phyloP scores from a whole-genome alignment of 2,113 vertebrate species.

The Pelodiscus sinensis region DNA sequence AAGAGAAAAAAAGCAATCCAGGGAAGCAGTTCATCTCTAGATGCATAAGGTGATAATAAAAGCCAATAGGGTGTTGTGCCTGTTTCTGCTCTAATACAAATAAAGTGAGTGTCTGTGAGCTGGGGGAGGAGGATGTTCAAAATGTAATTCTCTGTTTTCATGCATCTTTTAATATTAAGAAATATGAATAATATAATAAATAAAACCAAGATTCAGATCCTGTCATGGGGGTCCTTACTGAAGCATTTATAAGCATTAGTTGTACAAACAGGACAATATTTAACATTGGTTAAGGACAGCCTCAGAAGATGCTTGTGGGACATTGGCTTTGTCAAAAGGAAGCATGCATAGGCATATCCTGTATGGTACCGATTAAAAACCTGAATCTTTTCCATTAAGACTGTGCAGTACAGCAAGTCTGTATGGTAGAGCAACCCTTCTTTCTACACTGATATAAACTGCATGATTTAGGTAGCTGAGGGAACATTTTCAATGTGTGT shows the following conservation, averaged over 20 bases:
- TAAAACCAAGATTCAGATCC: neutral
- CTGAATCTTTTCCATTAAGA: neutral
- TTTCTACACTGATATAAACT: neutral
- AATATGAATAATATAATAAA: conserved; percentile 29
- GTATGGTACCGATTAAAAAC: accelerated
- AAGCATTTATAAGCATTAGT: neutral
- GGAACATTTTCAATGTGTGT: neutral
- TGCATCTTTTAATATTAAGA: neutral
- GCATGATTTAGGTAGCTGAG: neutral
- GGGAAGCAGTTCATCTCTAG: neutral
- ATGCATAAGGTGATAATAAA: accelerated
- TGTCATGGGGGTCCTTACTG: neutral
- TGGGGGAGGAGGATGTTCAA: neutral
- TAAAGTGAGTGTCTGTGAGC: neutral
- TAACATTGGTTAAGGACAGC: neutral
- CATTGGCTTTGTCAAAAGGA: neutral
- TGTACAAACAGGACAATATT: neutral
- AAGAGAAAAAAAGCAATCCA: neutral
- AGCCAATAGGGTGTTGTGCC: neutral
- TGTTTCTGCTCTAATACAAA: neutral
- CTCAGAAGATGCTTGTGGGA: neutral
- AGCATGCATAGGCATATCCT: neutral
- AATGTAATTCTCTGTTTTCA: neutral
- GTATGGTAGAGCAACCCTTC: neutral
- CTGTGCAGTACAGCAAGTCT: neutral